Conservation (phyloP, 2,888 invertebrate species). For the Noctuana brunneofusca region DNA sequence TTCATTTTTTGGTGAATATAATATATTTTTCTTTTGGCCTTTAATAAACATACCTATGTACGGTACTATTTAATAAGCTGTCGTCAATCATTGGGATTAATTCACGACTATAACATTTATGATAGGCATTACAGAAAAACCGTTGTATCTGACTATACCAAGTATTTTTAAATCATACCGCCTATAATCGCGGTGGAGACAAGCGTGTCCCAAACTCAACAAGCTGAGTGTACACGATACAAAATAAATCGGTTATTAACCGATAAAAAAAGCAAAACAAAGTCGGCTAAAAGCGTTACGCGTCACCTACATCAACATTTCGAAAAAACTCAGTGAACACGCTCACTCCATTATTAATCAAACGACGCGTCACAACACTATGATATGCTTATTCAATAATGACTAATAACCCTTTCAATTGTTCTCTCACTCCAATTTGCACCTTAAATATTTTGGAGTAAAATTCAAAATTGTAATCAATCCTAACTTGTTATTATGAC, state of each 20-base stretch:
- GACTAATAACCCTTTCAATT: conserved; percentile 63
- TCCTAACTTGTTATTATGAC: conserved; percentile 37
- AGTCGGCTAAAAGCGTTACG: conserved; percentile 64
- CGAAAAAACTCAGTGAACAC: conserved; percentile 66
- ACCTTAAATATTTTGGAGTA: fast-evolving
- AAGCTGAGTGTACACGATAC: conserved; percentile 20
- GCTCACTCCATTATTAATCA: conserved; percentile 80
- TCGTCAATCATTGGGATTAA: too few relatives aligned
- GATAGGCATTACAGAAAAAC: too few relatives aligned
- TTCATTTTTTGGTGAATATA: too few relatives aligned
- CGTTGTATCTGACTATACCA: background rate
- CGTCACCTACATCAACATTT: conserved; percentile 66
- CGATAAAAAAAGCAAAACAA: conserved; percentile 39
- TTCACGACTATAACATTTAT: too few relatives aligned
- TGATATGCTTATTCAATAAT: conserved; percentile 78
- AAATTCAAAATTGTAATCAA: conserved; percentile 34
- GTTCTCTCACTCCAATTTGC: conserved; percentile 40
- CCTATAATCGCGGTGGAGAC: background rate
- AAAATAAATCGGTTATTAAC: conserved; percentile 36
- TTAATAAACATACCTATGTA: too few relatives aligned
- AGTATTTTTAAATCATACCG: background rate
- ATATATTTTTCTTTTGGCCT: too few relatives aligned
- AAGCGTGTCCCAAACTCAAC: conserved; percentile 14
- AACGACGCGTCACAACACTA: conserved; percentile 79
- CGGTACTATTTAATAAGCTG: too few relatives aligned